A percentile compares a stretch with the other conserved stretches of the same genome.
Conservation (phyloP, 2,888 invertebrate species). For the Aquatica leii region DNA sequence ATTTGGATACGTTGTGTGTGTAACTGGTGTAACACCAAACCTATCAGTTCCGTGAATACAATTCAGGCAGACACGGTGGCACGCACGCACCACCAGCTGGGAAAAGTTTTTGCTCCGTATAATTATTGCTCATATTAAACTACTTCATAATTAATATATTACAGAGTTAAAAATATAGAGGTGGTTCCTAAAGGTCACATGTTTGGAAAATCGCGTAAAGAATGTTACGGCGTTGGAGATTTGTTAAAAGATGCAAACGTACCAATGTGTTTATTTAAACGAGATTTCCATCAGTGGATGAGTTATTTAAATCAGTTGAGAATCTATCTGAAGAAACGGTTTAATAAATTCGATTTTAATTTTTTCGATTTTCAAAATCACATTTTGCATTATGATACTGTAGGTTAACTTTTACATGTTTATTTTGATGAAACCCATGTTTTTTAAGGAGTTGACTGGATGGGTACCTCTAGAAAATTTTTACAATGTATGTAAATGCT, state of each 20-base stretch:
- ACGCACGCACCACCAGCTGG: slow-evolving; percentile 56
- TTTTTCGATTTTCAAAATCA: slow-evolving; percentile 47
- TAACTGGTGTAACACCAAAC: slow-evolving; percentile 56
- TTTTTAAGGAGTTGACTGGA: slow-evolving; percentile 57
- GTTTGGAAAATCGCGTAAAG: slow-evolving; percentile 60
- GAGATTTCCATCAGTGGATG: slow-evolving; percentile 61
- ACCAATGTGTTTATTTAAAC: slow-evolving; percentile 52
- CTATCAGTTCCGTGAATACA: slow-evolving; percentile 56
- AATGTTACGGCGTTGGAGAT: slow-evolving; percentile 61
- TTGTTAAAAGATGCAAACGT: slow-evolving; percentile 53
- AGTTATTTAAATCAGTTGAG: slow-evolving; percentile 60
- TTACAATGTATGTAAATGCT: slow-evolving; percentile 60
- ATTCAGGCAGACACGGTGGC: slow-evolving; percentile 61
- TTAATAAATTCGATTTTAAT: slow-evolving; percentile 45
- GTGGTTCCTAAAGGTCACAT: slow-evolving; percentile 61
- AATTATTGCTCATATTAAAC: slow-evolving; percentile 11
- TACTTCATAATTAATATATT: slow-evolving; percentile 23
- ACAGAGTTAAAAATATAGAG: slow-evolving; percentile 61
- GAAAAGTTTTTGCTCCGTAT: slow-evolving; percentile 61
- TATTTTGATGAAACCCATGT: neutral
- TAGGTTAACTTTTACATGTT: slow-evolving; percentile 27
- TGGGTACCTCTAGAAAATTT: slow-evolving; percentile 62
- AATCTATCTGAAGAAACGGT: slow-evolving; percentile 56
- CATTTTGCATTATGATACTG: slow-evolving; percentile 52
- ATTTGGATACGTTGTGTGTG: slow-evolving; percentile 61